Evolutionary conservation across 2,888 invertebrate species (phyloP), one percentile per base, ranked within the genome.

Genomic region (Candidula unifasciata): DNA sequence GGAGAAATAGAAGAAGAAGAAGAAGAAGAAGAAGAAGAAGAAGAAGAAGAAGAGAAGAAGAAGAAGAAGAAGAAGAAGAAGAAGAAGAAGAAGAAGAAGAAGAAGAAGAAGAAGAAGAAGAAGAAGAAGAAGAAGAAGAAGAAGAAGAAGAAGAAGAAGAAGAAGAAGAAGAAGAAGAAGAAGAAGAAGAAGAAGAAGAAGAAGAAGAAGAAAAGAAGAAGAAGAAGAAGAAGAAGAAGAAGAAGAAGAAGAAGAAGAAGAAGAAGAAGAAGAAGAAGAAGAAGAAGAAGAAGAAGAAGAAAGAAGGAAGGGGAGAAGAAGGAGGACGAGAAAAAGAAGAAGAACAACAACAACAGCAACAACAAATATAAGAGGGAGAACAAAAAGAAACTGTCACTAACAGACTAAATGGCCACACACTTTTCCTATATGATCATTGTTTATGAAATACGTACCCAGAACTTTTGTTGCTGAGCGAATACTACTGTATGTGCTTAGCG

Each of bases 61-160:
- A 76, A 44, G 27, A 44, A 76, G 44, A 76, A 76, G 52, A 44
- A 76, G 57, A 33, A 76, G 82, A 74, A 76, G 76, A 54, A 30
- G 27, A 24, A 8, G 27, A 27, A 18, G 30, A 52, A 24, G 30
- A 52, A 30, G 21, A 52, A 52, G 24, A 16, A 18, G 52, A 24
- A 52, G 27, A 21, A 52, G 52, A 52, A n/a, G 52, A 13, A 27
- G 52, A 24, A 8, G 24, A 27, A 8, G 24, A n/a, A 24, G 52
- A 52, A 1, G 30, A 52, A 16, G 8, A 21, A 27, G 52, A 77
- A 8, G n/a, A 52, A 8, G 5, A 6, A 6, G 13, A 37, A n/a
- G n/a, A 18, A n/a, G 24, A 21, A 27, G 52, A 52, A 8, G 10
- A 52, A 16, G 18, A 24, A 37, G 44, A 24, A 37, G 52, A 13